These are phyloP conservation scores for Thera britannica DNA, from an alignment of 2,888 invertebrate species.

Conservation along the genomic window DNA sequence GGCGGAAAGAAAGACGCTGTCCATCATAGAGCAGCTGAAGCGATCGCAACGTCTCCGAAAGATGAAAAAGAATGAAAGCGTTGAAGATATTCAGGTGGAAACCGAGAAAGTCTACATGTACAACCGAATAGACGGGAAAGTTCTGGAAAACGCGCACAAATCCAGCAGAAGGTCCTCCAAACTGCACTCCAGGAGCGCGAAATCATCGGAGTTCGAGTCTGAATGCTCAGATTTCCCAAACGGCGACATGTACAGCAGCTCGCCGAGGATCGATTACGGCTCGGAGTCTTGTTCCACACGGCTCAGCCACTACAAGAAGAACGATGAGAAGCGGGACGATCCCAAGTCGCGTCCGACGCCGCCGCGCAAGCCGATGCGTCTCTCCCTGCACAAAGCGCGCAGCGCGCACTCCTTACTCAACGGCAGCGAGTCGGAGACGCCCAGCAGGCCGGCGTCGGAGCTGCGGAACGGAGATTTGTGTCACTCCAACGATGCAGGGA, in stretches of 20 bases:
- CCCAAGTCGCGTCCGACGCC: conserved; percentile 89
- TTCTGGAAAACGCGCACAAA: conserved; percentile 82
- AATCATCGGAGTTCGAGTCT: conserved; percentile 91
- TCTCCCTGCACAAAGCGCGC: conserved; percentile 93
- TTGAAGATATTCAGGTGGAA: conserved; percentile 78
- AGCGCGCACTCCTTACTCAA: conserved; percentile 89
- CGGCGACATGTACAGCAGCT: conserved; percentile 73
- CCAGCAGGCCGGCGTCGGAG: conserved; percentile 47
- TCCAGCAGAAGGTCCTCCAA: conserved; percentile 77
- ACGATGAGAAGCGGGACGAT: conserved; percentile 59
- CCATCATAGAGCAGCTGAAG: conserved; percentile 78
- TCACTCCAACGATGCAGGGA: conserved; percentile 57
- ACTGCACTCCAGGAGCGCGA: conserved; percentile 86
- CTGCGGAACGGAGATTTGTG: conserved; percentile 42
- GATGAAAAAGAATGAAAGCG: conserved; percentile 71
- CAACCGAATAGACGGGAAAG: conserved; percentile 79
- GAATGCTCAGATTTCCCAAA: conserved; percentile 85
- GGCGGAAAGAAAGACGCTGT: conserved; percentile 78
- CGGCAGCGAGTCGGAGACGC: conserved; percentile 76
- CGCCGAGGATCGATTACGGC: conserved; percentile 81
- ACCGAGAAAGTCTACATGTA: conserved; percentile 78
- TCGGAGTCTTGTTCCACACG: conserved; percentile 83
- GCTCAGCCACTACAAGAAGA: conserved; percentile 73
- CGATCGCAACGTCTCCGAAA: conserved; percentile 75
- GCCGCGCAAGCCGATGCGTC: conserved; percentile 92